Conservation (phyloP, 2,888 invertebrate genomes). For the Apodemia hepburni region DNA sequence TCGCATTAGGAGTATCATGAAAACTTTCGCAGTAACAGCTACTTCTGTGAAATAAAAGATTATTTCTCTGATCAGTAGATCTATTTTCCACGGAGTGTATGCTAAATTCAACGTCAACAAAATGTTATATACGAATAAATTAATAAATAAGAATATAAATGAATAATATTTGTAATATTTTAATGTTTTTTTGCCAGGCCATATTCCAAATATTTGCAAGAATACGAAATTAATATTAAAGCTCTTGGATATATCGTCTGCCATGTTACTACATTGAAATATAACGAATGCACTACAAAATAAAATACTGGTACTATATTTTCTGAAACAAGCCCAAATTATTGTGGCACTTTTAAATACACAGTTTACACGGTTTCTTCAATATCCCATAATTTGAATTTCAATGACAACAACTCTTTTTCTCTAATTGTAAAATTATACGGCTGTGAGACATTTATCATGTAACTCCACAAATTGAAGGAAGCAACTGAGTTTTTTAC, state of each 20-base stretch:
- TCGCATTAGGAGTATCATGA: slow-evolving; percentile 48
- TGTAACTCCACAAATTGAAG: slow-evolving; percentile 30
- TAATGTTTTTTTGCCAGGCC: slow-evolving; percentile 42
- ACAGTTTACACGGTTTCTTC: not conserved
- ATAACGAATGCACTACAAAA: not conserved
- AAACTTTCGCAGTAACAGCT: slow-evolving; percentile 42
- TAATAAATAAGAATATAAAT: slow-evolving; percentile 41
- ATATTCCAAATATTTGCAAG: slow-evolving; percentile 53
- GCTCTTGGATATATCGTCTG: slow-evolving; percentile 37
- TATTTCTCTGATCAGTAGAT: slow-evolving; percentile 52
- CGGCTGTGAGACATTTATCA: slow-evolving; percentile 25
- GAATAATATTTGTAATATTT: slow-evolving; percentile 53
- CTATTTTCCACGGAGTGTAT: slow-evolving; percentile 52
- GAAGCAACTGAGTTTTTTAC: slow-evolving; percentile 17
- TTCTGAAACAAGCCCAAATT: not conserved
- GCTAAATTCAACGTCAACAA: slow-evolving; percentile 51
- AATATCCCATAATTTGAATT: slow-evolving; percentile 14
- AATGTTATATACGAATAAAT: slow-evolving; percentile 44
- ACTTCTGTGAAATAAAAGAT: slow-evolving; percentile 40
- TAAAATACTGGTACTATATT: not conserved
- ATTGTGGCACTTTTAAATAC: not conserved
- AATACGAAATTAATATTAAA: slow-evolving; percentile 45
- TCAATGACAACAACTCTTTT: slow-evolving; percentile 20
- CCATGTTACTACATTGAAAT: slow-evolving; percentile 29
- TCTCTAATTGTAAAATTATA: slow-evolving; percentile 30